A percentile compares a stretch with the other conserved stretches of the same genome.
Evolutionary conservation across 2,888 invertebrate genomes (phyloP).

Genomic region (Isoperla grammatica): DNA sequence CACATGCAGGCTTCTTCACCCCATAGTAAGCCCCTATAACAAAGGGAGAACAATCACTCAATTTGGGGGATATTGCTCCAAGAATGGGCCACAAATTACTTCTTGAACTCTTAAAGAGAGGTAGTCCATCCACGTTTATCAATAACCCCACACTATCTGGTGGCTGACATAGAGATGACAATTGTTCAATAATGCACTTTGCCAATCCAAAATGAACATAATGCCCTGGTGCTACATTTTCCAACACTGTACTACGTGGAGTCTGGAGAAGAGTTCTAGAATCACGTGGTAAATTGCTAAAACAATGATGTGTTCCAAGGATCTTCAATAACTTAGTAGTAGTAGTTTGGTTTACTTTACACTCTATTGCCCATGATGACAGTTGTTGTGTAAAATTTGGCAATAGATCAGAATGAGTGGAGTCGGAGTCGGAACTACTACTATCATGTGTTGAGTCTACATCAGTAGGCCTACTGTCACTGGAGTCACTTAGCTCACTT

Average conservation of each 20-base stretch:
- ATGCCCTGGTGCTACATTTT: not conserved
- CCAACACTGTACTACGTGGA: not conserved
- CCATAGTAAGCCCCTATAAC: constrained; percentile 25
- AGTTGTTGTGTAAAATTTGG: too few relatives aligned
- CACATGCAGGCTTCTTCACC: constrained; percentile 22
- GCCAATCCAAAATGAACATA: constrained; percentile 3
- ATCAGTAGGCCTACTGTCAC: too few relatives aligned
- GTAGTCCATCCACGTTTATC: constrained; percentile 27
- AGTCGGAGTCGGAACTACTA: too few relatives aligned
- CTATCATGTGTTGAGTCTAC: too few relatives aligned
- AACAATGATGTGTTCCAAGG: not conserved
- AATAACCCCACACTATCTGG: not conserved
- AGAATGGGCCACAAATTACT: constrained; percentile 30
- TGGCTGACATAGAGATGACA: not conserved
- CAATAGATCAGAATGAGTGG: too few relatives aligned
- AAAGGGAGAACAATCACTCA: not conserved
- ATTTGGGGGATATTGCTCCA: constrained; percentile 2
- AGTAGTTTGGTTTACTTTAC: not conserved
- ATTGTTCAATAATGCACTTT: not conserved
- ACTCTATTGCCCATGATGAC: not conserved
- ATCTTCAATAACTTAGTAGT: not conserved
- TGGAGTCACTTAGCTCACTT: too few relatives aligned
- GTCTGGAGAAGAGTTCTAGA: constrained; percentile 1
- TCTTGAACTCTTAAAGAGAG: constrained; percentile 25
- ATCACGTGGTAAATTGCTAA: not conserved